phyloP scores from a whole-genome alignment of 2,797 vertebrate species.

The Leuciscus waleckii region DNA sequence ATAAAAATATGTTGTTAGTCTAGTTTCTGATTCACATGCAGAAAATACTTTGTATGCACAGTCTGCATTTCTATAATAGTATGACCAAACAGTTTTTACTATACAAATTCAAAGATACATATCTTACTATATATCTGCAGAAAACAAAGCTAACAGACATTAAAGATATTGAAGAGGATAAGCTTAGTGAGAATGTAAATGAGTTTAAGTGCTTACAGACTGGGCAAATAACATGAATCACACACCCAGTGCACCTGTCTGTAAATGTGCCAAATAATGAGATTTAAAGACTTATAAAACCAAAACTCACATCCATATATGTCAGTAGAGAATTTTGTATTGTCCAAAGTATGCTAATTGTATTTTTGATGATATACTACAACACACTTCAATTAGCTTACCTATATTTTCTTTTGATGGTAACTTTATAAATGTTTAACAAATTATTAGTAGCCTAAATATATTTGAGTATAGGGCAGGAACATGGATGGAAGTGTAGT shows the following conservation, averaged over 20 bases:
- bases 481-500: background rate
- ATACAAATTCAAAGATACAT: background rate
- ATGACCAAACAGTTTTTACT: background rate
- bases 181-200: constrained; percentile 56
- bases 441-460: background rate
- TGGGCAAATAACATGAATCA: constrained; percentile 57
- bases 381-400: background rate
- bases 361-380: background rate
- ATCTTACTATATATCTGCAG: background rate
- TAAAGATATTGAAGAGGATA: background rate
- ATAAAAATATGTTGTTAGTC: background rate
- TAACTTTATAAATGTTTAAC: background rate
- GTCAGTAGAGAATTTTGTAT: background rate
- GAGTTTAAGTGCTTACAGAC: constrained; percentile 52
- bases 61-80: background rate
- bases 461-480: background rate
- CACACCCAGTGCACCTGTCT: constrained; percentile 39
- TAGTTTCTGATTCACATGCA: background rate
- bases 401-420: background rate
- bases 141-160: background rate
- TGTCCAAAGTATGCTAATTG: background rate
- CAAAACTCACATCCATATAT: background rate
- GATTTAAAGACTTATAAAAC: background rate
- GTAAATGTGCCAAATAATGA: background rate
- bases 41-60: background rate